phyloP scores from a whole-genome alignment of 37 sponge, comb jelly and placozoan species.

The Geodia barretti region DNA sequence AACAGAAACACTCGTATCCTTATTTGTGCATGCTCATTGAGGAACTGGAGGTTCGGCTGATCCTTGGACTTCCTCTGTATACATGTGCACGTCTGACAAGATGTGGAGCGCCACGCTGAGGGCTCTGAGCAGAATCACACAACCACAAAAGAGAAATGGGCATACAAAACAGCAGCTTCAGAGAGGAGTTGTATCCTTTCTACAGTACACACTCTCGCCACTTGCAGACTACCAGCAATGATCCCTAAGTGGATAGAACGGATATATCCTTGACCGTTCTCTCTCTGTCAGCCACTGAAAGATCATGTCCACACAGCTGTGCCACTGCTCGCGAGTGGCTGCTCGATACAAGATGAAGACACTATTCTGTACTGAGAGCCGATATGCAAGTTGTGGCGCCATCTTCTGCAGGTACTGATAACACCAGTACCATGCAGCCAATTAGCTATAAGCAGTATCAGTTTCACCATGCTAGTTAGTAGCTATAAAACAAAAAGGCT shows the following conservation, averaged over 20 bases:
- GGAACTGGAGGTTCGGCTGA: neutral
- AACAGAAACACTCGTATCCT: slow-evolving; percentile 67
- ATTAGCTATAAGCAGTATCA: too few species aligned
- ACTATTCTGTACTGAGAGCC: slow-evolving; percentile 55
- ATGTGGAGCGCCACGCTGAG: slow-evolving; percentile 71
- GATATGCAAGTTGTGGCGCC: slow-evolving; percentile 50
- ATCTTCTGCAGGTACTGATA: slow-evolving; percentile 55
- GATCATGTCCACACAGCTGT: slow-evolving; percentile 62
- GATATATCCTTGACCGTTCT: neutral
- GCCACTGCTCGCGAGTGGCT: slow-evolving; percentile 35
- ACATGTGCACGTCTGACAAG: slow-evolving; percentile 51
- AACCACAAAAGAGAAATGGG: too few species aligned
- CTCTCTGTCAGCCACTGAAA: slow-evolving; percentile 45
- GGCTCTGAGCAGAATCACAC: slow-evolving; percentile 69
- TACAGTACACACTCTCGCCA: neutral
- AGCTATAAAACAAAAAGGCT: too few species aligned
- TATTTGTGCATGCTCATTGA: neutral
- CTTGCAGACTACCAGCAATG: neutral
- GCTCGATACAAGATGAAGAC: slow-evolving; percentile 13
- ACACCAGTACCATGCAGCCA: too few species aligned
- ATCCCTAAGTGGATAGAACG: neutral
- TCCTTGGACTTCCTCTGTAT: neutral
- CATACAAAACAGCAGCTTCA: slow-evolving; percentile 34
- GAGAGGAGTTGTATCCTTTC: slow-evolving; percentile 77
- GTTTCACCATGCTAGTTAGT: neutral